A percentile compares a stretch with the other conserved stretches of the same genome.
These are phyloP conservation scores for Eupeodes luniger DNA, from an alignment of 2,888 invertebrate species.

Conservation along the genomic window DNA sequence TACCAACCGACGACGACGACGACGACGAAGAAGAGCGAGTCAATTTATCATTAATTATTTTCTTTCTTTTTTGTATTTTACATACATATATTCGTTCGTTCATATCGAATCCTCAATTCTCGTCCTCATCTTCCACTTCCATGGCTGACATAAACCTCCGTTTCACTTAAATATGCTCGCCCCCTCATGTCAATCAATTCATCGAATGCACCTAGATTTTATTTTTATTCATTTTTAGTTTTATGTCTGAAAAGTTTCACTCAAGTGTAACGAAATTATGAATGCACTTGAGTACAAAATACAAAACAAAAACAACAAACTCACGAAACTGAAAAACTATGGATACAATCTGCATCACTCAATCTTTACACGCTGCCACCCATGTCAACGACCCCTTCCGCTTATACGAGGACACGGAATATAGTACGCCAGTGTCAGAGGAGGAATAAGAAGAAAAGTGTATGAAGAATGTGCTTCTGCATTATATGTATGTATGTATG, in stretches of 20 bases:
- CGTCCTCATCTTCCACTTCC: background rate
- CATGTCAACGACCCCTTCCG: conserved; percentile 47
- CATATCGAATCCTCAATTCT: background rate
- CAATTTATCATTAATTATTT: conserved; percentile 40
- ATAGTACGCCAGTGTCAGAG: background rate
- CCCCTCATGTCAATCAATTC: conserved; percentile 49
- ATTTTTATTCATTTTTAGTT: conserved; percentile 3
- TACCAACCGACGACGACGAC: too few relatives aligned
- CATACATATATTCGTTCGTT: background rate
- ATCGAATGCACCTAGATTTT: conserved; percentile 29
- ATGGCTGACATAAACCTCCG: conserved; percentile 9
- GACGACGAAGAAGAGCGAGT: background rate
- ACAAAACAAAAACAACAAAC: conserved; percentile 8
- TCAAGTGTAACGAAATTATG: conserved; percentile 66
- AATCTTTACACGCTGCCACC: conserved; percentile 36
- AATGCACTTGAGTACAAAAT: conserved; percentile 61
- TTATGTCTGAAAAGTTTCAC: conserved; percentile 54
- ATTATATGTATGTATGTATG: too few relatives aligned
- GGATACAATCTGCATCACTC: conserved; percentile 53
- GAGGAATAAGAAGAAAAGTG: conserved; percentile 23
- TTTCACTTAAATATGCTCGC: conserved; percentile 30
- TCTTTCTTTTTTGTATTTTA: background rate
- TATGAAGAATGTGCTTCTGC: background rate
- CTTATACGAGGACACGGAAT: background rate
- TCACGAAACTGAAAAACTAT: conserved; percentile 21